Evolutionary conservation across 2,888 invertebrate genomes (phyloP), one percentile per base, ranked within the genome.

Genomic region (Bugula neritina): DNA sequence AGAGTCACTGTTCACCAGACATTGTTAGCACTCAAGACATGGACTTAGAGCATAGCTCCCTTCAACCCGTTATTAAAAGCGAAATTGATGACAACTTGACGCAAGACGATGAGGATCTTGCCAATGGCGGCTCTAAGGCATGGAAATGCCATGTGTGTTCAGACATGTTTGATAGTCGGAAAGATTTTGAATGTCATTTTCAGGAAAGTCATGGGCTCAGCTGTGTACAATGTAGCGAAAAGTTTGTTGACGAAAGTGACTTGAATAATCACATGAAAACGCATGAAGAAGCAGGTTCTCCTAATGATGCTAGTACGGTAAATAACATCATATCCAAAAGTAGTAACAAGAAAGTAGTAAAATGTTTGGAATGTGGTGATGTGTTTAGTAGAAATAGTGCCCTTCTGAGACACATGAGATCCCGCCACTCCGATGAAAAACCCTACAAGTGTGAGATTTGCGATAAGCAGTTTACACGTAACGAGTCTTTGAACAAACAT

Each of bases 401-500:
- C n/a, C 34, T 63, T 27, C 63, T 63, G 5, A 27, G 63, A 13
- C 63, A 63, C n/a, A 34, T 34, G 31, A 63, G 63, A 63, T 63
- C 63, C 10, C 27, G n/a, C 27, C 63, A 63, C 31, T 21, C 63
- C 21, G 17, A 21, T 13, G 31, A 34, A 10, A 63, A 63, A 31
- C 63, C 63, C 2, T 63, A 31, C 31, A 25, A 21, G 10, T 63
- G 63, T 31, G 31, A 63, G 21, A 29, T 31, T 13, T 63, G 63
- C 34, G 63, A 63, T 63, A 63, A 63, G n/a, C 31, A 63, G n/a
- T 63, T 63, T 31, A 63, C 63, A 2, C 63, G 63, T 13, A 63
- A 63, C 31, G 63, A 63, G n/a, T 13, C 63, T 29, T n/a, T 63
- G 13, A 25, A 13, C 63, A 63, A 63, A 31, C 63, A 63, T n/a